Conservation (phyloP, 2,797 vertebrate genomes). For the Leuciscus waleckii region DNA sequence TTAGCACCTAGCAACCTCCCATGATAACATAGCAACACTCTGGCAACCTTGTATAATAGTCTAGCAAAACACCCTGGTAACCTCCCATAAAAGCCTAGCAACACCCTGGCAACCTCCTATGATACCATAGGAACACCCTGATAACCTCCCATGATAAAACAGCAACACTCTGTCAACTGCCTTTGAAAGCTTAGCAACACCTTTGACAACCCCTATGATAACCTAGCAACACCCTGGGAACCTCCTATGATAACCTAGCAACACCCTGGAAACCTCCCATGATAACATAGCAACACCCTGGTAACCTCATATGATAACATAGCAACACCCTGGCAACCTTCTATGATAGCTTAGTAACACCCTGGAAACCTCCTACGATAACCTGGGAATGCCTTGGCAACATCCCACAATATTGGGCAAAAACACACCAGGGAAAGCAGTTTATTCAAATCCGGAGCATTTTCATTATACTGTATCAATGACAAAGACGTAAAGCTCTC, state of each 20-base stretch:
- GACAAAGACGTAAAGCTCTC: not conserved
- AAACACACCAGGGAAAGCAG: not conserved
- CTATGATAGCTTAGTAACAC: too few species aligned
- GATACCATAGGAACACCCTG: not conserved
- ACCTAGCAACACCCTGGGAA: too few species aligned
- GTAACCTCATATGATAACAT: rapidly evolving
- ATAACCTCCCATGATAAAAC: rapidly evolving
- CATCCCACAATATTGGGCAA: not conserved
- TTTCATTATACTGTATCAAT: not conserved
- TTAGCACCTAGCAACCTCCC: not conserved
- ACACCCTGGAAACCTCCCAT: not conserved
- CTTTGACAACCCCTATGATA: not conserved
- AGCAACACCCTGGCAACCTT: too few species aligned
- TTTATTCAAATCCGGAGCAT: not conserved
- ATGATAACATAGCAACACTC: not conserved
- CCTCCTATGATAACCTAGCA: rapidly evolving
- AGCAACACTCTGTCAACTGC: not conserved
- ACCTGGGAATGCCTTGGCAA: too few species aligned
- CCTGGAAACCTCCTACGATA: too few species aligned
- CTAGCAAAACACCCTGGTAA: too few species aligned
- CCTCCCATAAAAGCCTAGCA: too few species aligned
- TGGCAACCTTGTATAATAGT: not conserved
- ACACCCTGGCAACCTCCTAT: not conserved
- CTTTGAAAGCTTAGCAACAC: rapidly evolving
- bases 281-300: too few species aligned